These are phyloP conservation scores for Poecilia latipinna DNA, from an alignment of 2,113 vertebrate genomes.

Conservation along the genomic window DNA sequence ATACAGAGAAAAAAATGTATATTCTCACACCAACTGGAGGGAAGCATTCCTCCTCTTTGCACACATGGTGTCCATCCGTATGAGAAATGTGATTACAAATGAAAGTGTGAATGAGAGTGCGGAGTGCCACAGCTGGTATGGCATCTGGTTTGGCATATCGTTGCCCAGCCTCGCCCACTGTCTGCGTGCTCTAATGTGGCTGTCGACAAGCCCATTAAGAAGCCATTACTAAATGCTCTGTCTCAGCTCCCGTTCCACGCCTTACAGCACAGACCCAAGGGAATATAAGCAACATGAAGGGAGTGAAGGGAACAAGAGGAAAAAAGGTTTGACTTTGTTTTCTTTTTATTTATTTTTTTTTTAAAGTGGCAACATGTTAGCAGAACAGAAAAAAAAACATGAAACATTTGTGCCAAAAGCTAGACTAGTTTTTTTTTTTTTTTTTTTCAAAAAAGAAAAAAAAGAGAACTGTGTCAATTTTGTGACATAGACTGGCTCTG, in stretches of 20 bases:
- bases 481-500: conserved; percentile 18
- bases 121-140: conserved; percentile 75
- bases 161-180: conserved; percentile 71
- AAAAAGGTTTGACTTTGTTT: not conserved
- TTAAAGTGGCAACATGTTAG: not conserved
- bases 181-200: conserved; percentile 77
- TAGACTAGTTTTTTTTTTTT: conserved; percentile 26
- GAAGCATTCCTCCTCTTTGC: conserved; percentile 75
- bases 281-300: conserved; percentile 56
- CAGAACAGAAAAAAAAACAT: not conserved
- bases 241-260: conserved; percentile 72
- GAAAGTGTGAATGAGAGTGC: conserved; percentile 72
- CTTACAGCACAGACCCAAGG: conserved; percentile 66
- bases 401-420: not conserved
- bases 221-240: conserved; percentile 80
- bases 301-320: conserved; percentile 16
- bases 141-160: conserved; percentile 81
- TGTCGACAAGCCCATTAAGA: conserved; percentile 82
- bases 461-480: not conserved
- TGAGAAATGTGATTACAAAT: conserved; percentile 80
- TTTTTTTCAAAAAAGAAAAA: conserved; percentile 24
- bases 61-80: conserved; percentile 66
- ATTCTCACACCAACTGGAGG: conserved; percentile 35
- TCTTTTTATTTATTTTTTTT: not conserved
- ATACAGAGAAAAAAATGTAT: conserved; percentile 23